These are phyloP conservation scores for Callimico goeldii DNA, from an alignment of 2,797 vertebrate species.

Conservation along the genomic window DNA sequence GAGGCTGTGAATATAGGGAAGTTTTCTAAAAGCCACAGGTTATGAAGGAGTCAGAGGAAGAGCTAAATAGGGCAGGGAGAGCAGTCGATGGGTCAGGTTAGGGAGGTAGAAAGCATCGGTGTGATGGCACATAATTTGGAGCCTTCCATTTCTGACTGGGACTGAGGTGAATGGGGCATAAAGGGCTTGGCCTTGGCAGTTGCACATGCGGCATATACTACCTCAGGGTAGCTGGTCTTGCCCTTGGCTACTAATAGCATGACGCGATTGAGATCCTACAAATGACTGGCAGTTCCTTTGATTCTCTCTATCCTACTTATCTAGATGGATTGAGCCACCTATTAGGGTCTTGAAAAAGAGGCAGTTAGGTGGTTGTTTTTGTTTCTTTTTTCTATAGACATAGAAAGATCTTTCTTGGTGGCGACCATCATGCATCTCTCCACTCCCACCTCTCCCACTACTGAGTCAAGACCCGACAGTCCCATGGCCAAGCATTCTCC, in stretches of 20 bases:
- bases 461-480: background rate
- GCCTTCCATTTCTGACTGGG: background rate
- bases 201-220: too few species aligned
- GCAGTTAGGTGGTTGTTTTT: too few species aligned
- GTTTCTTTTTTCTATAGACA: background rate
- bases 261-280: background rate
- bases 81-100: background rate
- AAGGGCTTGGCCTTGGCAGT: background rate
- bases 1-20: background rate
- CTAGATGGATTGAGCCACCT: background rate
- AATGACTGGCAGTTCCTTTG: background rate
- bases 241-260: background rate
- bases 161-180: background rate
- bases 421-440: background rate
- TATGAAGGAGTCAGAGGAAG: background rate
- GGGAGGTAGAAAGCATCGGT: background rate
- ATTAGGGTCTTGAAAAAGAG: background rate
- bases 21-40: background rate
- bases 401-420: background rate
- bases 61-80: background rate
- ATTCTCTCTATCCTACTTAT: background rate
- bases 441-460: accelerated
- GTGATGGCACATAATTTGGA: background rate
- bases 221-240: background rate
- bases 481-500: background rate